Evolutionary conservation across 2,797 vertebrate species (phyloP).

Genomic region (Xenopus petersii): DNA sequence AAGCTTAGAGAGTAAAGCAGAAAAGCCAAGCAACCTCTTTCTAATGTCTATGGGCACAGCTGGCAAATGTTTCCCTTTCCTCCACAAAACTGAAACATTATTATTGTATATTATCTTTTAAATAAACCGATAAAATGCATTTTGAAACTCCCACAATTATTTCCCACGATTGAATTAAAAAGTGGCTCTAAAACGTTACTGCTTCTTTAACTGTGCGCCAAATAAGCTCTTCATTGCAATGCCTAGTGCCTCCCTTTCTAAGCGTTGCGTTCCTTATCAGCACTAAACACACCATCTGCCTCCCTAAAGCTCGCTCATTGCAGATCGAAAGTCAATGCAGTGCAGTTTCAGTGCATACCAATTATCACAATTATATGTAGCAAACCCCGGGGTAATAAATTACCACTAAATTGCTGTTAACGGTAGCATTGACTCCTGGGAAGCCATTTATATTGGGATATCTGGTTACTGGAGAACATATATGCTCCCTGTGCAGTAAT

Average conservation of each 20-base stretch:
- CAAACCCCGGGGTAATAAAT: conserved; percentile 10
- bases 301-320: not conserved
- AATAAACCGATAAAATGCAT: no score
- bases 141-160: no score
- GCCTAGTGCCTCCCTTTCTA: not conserved
- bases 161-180: not conserved
- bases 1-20: no score
- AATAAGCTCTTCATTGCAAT: not conserved
- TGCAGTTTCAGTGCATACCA: not conserved
- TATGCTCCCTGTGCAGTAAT: conserved; percentile 6
- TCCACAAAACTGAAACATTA: no score
- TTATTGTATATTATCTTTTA: no score
- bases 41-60: no score
- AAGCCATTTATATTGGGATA: conserved; percentile 7
- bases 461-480: not conserved
- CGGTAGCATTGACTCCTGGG: not conserved
- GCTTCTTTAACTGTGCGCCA: not conserved
- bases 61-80: no score
- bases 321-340: conserved; percentile 14
- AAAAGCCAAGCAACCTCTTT: no score
- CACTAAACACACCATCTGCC: conserved; percentile 4
- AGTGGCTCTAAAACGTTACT: not conserved
- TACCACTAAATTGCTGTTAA: conserved; percentile 10
- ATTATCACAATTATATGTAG: conserved; percentile 14
- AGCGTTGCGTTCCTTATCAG: conserved; percentile 3